These are phyloP conservation scores for Microplitis demolitor DNA, from an alignment of 1,140 invertebrate species.

Conservation along the genomic window DNA sequence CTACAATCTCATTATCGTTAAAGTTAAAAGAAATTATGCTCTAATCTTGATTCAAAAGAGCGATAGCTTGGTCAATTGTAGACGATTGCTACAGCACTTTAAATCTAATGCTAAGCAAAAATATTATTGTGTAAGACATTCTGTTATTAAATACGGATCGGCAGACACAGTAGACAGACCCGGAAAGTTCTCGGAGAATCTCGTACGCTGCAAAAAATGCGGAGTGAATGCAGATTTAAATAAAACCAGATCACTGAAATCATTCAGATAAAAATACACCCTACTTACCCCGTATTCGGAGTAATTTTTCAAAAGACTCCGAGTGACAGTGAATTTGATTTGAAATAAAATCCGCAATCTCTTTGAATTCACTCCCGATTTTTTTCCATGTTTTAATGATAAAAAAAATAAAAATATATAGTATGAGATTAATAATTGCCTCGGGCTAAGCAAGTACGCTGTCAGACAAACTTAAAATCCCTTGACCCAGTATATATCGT, in stretches of 20 bases:
- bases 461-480: conserved; percentile 28
- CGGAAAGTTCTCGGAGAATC: background rate
- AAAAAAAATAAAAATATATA: background rate
- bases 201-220: background rate
- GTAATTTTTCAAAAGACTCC: no score
- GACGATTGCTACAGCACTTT: no score
- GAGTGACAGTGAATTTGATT: no score
- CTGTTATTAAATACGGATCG: background rate
- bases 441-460: conserved; percentile 8
- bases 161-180: background rate
- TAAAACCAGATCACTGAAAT: no score
- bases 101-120: background rate
- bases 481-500: conserved; percentile 29
- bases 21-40: background rate
- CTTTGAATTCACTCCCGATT: no score
- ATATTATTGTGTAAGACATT: no score
- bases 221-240: no score
- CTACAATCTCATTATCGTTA: background rate
- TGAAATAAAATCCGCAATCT: no score
- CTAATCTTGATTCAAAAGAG: no score
- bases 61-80: no score
- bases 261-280: no score
- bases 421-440: conserved; percentile 1
- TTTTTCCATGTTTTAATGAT: background rate
- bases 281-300: no score